A percentile compares a stretch with the other conserved stretches of the same genome.
Evolutionary conservation across 2,797 vertebrate genomes (phyloP).

Genomic region (Pangasius sanitwongsei): DNA sequence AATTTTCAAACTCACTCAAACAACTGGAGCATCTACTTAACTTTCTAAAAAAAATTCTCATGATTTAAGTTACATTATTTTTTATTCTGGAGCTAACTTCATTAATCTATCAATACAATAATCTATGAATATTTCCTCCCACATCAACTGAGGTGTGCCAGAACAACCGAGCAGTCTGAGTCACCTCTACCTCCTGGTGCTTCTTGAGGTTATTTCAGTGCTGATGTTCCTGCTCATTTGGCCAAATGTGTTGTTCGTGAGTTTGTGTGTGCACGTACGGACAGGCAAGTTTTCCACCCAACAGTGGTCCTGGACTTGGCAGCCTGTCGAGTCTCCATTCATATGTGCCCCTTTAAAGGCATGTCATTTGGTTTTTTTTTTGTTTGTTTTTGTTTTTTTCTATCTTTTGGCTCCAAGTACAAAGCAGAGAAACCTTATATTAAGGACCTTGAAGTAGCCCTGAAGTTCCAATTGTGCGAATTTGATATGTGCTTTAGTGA

Average conservation of each 20-base stretch:
- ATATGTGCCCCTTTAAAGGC: constrained; percentile 59
- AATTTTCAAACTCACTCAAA: neutral
- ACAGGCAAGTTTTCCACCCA: constrained; percentile 12
- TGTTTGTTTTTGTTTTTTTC: constrained; percentile 45
- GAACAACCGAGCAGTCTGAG: constrained; percentile 42
- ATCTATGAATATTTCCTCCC: neutral
- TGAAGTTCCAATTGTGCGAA: constrained; percentile 54
- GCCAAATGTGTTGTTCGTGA: constrained; percentile 32
- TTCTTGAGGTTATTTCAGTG: constrained; percentile 46
- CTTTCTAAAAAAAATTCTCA: neutral
- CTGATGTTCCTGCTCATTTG: constrained; percentile 38
- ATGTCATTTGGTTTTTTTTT: constrained; percentile 55
- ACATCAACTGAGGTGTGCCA: constrained; percentile 3
- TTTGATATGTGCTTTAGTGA: constrained; percentile 64
- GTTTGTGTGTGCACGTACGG: constrained; percentile 11
- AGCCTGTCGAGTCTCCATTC: constrained; percentile 52
- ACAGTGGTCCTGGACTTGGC: constrained; percentile 57
- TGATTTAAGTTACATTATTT: neutral
- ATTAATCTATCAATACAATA: neutral
- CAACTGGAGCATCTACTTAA: neutral
- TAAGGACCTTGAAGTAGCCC: constrained; percentile 54
- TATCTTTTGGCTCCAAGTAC: constrained; percentile 68
- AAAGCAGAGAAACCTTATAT: constrained; percentile 66
- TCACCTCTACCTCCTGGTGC: constrained; percentile 38
- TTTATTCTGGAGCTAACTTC: neutral